phyloP scores from a whole-genome alignment of 1,140 invertebrate genomes.

The Archivesica marissinica region DNA sequence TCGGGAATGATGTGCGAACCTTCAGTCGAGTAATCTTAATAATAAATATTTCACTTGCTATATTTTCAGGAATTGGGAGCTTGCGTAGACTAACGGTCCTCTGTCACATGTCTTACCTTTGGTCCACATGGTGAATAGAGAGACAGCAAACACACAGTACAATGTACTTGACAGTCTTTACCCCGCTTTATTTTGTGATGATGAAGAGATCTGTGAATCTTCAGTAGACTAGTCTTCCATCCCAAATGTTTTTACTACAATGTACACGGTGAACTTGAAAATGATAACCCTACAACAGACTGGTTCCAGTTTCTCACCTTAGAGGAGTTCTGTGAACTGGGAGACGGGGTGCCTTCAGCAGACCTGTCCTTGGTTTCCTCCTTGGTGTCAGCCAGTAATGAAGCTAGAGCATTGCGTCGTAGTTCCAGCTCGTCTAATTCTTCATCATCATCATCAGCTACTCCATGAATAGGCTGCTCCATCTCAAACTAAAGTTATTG shows the following conservation, averaged over 20 bases:
- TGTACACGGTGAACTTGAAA: too few species aligned
- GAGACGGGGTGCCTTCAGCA: background rate
- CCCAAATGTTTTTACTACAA: background rate
- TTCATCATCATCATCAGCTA: slow-evolving; percentile 36
- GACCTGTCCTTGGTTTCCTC: background rate
- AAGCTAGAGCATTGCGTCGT: slow-evolving; percentile 44
- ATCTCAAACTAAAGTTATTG: background rate
- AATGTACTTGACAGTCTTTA: too few species aligned
- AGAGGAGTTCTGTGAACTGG: background rate
- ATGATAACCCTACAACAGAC: background rate
- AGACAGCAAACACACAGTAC: too few species aligned
- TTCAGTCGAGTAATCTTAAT: too few species aligned
- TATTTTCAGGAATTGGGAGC: too few species aligned
- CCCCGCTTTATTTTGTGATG: too few species aligned
- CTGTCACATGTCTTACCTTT: too few species aligned
- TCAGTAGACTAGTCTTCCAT: background rate
- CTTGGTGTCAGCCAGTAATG: slow-evolving; percentile 27
- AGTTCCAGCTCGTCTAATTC: slow-evolving; percentile 54
- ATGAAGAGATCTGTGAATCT: too few species aligned
- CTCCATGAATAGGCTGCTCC: background rate
- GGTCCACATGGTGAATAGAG: too few species aligned
- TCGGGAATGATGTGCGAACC: too few species aligned
- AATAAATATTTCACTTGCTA: too few species aligned
- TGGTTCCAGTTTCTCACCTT: background rate
- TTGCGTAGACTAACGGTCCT: too few species aligned